Base-by-base conservation (phyloP, 64 coral and sea anemone species). In the Montipora cactus region DNA sequence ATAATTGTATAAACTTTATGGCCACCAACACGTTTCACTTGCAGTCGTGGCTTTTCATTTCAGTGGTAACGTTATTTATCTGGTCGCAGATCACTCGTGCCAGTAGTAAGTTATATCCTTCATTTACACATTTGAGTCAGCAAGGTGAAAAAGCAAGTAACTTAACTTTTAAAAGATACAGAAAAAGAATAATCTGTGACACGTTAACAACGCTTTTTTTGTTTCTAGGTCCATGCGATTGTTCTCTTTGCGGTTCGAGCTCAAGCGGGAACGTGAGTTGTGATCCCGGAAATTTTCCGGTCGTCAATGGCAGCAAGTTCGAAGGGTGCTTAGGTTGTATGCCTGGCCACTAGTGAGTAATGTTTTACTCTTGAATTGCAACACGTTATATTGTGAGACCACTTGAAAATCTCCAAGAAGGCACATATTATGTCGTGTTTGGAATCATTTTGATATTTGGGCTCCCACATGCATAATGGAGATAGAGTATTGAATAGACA, bases 161-260 rank as follows among this genome's bases (percentile, higher is more conserved):
- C 37, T 37, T 37, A 5, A 67, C 6, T 47, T 14, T 55, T 45
- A 5, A 22, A 8, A 81, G 11, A 7, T 55, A 8, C 4, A 61
- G 59, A 8, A 19, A 47, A 83, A 11, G 78, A 10, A 4, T 20
- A 21, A 59, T 81, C 44, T 11, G 15, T 12, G 28, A 28, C 15
- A 46, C 44, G 8, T 22, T 67, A 84, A 67, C 5, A 67, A 16
- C 61, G 14, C 47, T 86, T 72, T 67, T 8, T 20, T 45, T 57
- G 53, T 57, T 49, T 84, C 10, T 72, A 93, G 91, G 55, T 59
- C 92, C 77, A 28, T 93, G 92, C 52, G 92, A 93, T n/a, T 93
- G 92, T 67, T 88, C 92, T 7, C 75, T 88, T 59, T 93, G 92
- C 66, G 92, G 92, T 2, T 80, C 92, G n/a, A 76, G 64, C 5